Base-by-base conservation (phyloP, 2,888 invertebrate species). In the Cabera pusaria region DNA sequence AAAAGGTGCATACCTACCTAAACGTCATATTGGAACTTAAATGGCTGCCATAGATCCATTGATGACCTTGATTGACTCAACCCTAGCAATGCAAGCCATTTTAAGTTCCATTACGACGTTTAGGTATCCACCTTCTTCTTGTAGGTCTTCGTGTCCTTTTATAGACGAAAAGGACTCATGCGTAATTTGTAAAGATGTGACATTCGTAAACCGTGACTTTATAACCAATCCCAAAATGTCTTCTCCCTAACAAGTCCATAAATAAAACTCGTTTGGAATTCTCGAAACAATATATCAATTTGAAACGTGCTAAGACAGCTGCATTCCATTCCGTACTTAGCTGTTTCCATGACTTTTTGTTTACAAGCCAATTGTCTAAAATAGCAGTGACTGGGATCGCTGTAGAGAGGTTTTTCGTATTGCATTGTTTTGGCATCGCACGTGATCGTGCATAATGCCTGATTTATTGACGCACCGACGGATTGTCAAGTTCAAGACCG, bases 221-320 rank as follows among this genome's bases (percentile, higher is more conserved):
- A 10, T 11, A 7, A 7, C 12, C 8, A 20, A 12, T 7, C 7
- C 6, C 20, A 27, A 27, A 18, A 24, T 6, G 5, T 10, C 19
- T 14, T 6, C 4, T n/a, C 2, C 3, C 19, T 12, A 7, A 20
- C 5, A 20, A 11, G 7, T 7, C 6, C 3, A 11, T 23, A 11
- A 11, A 23, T 23, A 10, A n/a, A n/a, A 11, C 23, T 8, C 12
- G 4, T n/a, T 8, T 19, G 28, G 9, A 19, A 21, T 31, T 31
- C 31, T 12, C 24, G 24, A 43, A 27, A 10, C 45, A n/a, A 31
- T 45, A 44, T 34, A 39, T 47, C 27, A 45, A 27, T 33, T 10
- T 4, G 32, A 23, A 5, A 37, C 37, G 36, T 48, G 44, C 11
- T 36, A 27, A 27, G 24, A 37, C 14, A 33, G 18, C 32, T 22